phyloP scores from a whole-genome alignment of 2,888 invertebrate species.

The Lumbricus terrestris region DNA sequence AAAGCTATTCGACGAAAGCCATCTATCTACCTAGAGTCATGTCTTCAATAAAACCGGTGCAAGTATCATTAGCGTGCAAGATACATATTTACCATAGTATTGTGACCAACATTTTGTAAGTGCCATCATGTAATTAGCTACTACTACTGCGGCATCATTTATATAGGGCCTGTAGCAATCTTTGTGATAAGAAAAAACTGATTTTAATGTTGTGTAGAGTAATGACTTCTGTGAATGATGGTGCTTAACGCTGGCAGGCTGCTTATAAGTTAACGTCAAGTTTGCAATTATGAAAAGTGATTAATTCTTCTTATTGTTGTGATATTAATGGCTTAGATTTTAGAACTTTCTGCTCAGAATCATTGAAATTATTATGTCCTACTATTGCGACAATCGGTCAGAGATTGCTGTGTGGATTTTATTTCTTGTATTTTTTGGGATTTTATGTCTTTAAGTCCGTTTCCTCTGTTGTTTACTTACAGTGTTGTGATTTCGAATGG shows the following conservation, averaged over 20 bases:
- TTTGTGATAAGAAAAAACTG: neutral
- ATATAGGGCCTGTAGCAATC: neutral
- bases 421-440: neutral
- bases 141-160: neutral
- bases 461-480: neutral
- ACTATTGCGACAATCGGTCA: neutral
- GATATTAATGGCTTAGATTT: neutral
- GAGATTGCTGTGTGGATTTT: neutral
- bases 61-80: neutral
- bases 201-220: neutral
- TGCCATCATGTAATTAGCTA: neutral
- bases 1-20: neutral
- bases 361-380: neutral
- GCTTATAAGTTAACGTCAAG: neutral
- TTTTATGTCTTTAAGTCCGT: neutral
- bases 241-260: neutral
- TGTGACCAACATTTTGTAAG: neutral
- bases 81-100: neutral
- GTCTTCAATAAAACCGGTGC: neutral
- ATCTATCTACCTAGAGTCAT: neutral
- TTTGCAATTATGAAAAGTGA: no score
- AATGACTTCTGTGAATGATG: neutral
- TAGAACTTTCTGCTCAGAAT: neutral
- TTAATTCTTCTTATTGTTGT: neutral
- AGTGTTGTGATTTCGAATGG: neutral